Percentiles rank a stretch among this genome's conserved stretches.
Evolutionary conservation across 1,140 invertebrate genomes (phyloP).

Genomic region (Paraescarpia echinospica): DNA sequence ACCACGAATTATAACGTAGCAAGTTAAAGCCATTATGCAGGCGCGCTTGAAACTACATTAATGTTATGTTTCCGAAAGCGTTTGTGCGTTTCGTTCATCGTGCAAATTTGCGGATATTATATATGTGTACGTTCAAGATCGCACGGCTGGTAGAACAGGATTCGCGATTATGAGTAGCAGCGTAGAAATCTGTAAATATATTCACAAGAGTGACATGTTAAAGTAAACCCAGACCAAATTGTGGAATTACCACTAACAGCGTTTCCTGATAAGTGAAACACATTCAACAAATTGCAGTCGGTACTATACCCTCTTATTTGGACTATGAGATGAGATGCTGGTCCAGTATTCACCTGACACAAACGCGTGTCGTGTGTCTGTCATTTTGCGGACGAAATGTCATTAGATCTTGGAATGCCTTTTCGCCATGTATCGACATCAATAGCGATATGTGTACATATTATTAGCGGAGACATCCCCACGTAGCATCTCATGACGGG

Average conservation of each 20-base stretch:
- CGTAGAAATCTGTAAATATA: neutral
- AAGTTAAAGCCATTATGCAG: neutral
- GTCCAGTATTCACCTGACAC: neutral
- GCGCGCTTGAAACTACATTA: neutral
- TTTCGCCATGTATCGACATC: no score
- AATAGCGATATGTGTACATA: no score
- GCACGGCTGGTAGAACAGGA: neutral
- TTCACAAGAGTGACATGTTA: neutral
- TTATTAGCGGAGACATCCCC: no score
- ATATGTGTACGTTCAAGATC: neutral
- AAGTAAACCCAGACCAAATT: neutral
- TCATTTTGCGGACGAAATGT: no score
- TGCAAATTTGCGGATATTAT: neutral
- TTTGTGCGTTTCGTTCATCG: neutral
- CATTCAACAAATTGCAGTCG: neutral
- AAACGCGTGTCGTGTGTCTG: no score
- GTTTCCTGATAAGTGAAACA: neutral
- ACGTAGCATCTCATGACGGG: no score
- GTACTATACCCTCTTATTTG: neutral
- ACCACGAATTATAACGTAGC: neutral
- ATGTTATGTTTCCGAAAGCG: neutral
- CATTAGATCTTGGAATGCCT: no score
- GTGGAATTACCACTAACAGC: neutral
- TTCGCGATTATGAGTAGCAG: neutral
- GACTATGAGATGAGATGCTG: neutral